A percentile compares a stretch with the other conserved stretches of the same genome.
Evolutionary conservation across 2,797 vertebrate genomes (phyloP).

Genomic region (Paramormyrops hopkinsi): DNA sequence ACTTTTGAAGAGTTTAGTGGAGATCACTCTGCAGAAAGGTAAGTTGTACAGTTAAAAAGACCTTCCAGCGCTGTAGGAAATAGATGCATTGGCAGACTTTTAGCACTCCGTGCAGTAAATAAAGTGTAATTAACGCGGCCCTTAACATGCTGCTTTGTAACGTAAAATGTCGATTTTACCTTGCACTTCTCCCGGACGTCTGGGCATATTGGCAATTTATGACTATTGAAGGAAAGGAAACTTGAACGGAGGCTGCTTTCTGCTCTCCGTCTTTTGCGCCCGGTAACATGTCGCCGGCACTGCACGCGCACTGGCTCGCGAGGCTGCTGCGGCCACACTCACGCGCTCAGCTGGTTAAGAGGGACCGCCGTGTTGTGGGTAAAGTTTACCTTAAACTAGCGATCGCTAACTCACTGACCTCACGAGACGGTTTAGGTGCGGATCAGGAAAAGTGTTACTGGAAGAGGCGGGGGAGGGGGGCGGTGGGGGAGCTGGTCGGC

Average conservation of each 20-base stretch:
- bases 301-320: not conserved
- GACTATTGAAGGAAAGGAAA: not conserved
- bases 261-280: not conserved
- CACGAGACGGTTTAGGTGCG: not conserved
- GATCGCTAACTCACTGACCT: not conserved
- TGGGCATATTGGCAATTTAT: not conserved
- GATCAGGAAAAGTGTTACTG: not conserved
- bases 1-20: slow-evolving; percentile 81
- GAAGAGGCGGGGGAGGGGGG: not conserved
- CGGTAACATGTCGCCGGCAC: not conserved
- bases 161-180: not conserved
- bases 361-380: not conserved
- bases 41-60: not conserved
- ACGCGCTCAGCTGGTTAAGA: not conserved
- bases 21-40: slow-evolving; percentile 78
- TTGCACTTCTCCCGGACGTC: not conserved
- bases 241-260: not conserved
- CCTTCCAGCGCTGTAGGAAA: not conserved
- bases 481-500: not conserved
- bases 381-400: not conserved
- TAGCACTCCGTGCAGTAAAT: not conserved
- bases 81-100: not conserved
- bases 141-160: not conserved
- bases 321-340: not conserved
- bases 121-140: not conserved